Evolutionary conservation across 2,888 invertebrate species (phyloP).

Genomic region (Plebejus argus): DNA sequence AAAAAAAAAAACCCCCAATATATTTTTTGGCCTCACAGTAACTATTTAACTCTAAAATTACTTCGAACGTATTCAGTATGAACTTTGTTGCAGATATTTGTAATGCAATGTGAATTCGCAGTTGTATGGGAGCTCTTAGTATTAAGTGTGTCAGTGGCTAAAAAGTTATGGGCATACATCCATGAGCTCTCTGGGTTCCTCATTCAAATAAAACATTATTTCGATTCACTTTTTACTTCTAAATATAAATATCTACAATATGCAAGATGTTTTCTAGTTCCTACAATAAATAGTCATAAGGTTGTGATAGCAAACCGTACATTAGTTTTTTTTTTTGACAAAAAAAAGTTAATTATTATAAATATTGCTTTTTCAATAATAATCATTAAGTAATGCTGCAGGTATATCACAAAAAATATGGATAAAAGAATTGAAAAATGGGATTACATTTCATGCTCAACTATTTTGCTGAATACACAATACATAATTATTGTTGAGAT

Average conservation of each 20-base stretch:
- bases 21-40: too few relatives aligned
- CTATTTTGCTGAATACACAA: background rate
- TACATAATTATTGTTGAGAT: background rate
- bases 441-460: background rate
- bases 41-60: too few relatives aligned
- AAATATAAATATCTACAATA: slow-evolving; percentile 23
- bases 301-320: slow-evolving; percentile 11
- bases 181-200: background rate
- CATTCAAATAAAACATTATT: slow-evolving; percentile 19
- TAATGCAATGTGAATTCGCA: too few relatives aligned
- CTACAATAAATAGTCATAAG: slow-evolving; percentile 18
- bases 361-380: background rate
- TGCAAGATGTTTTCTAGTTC: background rate
- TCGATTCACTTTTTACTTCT: background rate
- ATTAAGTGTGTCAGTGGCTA: too few relatives aligned
- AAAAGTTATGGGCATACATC: background rate
- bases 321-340: background rate
- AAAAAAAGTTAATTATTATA: background rate
- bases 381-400: background rate
- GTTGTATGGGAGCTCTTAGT: too few relatives aligned
- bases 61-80: too few relatives aligned
- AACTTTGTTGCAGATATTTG: too few relatives aligned
- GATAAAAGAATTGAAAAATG: too few relatives aligned
- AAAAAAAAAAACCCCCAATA: too few relatives aligned
- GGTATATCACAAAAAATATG: background rate